These are phyloP conservation scores for Aphelocoma coerulescens DNA, from an alignment of 2,113 vertebrate genomes.

Conservation along the genomic window DNA sequence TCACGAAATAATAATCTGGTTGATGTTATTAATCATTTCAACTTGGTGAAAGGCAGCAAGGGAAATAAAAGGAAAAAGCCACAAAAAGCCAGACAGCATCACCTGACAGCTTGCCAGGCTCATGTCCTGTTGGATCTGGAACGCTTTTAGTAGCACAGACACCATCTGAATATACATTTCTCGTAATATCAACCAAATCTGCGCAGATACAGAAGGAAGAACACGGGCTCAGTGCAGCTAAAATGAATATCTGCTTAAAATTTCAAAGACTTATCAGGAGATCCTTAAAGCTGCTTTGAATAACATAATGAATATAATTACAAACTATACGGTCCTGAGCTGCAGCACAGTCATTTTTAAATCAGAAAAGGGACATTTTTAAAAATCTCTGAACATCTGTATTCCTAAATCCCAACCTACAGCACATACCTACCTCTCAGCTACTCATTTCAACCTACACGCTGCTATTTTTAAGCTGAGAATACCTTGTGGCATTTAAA, in stretches of 20 bases:
- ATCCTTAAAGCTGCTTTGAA: neutral
- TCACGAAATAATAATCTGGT: neutral
- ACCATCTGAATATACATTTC: neutral
- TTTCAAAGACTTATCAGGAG: neutral
- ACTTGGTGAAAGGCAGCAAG: neutral
- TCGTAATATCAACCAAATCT: neutral
- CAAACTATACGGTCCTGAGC: neutral
- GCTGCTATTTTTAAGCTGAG: conserved; percentile 55
- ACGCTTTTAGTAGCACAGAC: neutral
- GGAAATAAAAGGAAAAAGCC: neutral
- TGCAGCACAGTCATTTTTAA: conserved; percentile 10
- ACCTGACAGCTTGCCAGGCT: neutral
- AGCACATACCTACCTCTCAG: conserved; percentile 42
- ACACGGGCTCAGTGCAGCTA: neutral
- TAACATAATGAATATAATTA: neutral
- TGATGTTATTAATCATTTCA: neutral
- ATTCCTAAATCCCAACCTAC: conserved; percentile 38
- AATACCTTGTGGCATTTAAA: conserved; percentile 62
- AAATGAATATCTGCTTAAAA: neutral
- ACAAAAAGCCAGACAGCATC: neutral
- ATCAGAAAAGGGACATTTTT: conserved; percentile 31
- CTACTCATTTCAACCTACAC: conserved; percentile 55
- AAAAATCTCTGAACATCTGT: conserved; percentile 43
- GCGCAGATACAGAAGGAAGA: neutral
- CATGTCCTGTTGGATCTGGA: neutral